phyloP scores from a whole-genome alignment of 2,113 vertebrate genomes.

The Eublepharis macularius region DNA sequence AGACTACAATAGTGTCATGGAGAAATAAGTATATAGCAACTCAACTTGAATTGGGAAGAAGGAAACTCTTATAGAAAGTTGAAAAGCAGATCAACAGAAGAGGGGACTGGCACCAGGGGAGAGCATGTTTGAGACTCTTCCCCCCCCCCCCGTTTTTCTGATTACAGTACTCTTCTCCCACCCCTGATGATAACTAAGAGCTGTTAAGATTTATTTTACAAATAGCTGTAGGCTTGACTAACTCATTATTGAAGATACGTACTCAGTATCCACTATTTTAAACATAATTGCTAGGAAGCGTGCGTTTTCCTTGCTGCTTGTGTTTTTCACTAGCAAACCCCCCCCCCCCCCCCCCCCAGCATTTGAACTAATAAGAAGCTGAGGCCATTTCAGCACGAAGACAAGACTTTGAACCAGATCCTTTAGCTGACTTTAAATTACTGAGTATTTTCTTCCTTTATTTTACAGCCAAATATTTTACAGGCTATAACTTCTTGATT shows the following conservation, averaged over 20 bases:
- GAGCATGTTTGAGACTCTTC: too few species aligned
- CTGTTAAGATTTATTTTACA: not conserved
- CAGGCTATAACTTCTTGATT: not conserved
- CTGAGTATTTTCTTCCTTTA: not conserved
- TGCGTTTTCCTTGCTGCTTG: not conserved
- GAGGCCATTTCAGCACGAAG: not conserved
- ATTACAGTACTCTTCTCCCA: too few species aligned
- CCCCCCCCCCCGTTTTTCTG: too few species aligned
- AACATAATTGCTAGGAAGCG: not conserved
- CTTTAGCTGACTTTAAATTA: not conserved
- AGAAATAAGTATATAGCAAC: not conserved
- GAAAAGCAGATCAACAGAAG: too few species aligned
- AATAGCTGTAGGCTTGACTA: not conserved
- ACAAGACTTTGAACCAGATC: not conserved
- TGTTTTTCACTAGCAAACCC: not conserved
- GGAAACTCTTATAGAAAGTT: not conserved
- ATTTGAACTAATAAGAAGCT: not conserved
- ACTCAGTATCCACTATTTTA: not conserved
- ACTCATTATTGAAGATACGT: not conserved
- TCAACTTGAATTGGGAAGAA: not conserved
- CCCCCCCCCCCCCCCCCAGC: too few species aligned
- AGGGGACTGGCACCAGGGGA: too few species aligned
- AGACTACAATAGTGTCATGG: not conserved
- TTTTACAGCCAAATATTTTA: not conserved
- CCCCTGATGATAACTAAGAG: not conserved